Evolutionary conservation across 2,888 invertebrate species (phyloP), one percentile per base, ranked within the genome.

Genomic region (Ashinkailepas kermadecensis): DNA sequence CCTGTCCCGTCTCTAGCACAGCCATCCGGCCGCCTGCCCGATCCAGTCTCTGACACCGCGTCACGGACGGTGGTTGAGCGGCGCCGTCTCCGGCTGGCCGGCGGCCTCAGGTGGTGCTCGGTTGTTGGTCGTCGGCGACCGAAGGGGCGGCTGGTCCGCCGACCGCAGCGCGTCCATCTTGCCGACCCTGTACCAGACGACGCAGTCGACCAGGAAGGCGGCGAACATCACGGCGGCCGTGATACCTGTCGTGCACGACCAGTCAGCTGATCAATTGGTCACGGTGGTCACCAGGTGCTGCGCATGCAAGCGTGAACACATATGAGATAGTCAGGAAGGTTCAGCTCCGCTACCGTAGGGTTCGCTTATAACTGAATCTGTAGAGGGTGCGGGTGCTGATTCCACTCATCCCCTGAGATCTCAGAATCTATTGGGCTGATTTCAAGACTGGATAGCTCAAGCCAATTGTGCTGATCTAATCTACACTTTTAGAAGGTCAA

Each of bases 151-250:
- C 18, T 18, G 8, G 54, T 18, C 18, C 12, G 7, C 18, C 2
- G 74, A 18, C 54, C 9, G 3, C 21, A 18, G 2, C 6, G 74
- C 74, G 74, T 74, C 54, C 15, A 74, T 74, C 21, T 74, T 74
- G 54, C 54, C 74, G 78, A 95, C 95, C 87, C 94, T 94, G 87
- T 93, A 93, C 94, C 95, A 96, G 58, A 96, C 95, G 81, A 95
- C 90, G 85, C 95, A 87, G 89, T 96, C 96, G 88, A 95, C 94
- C 85, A 95, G 89, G 87, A 95, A 96, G 82, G 95, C 96, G 82
- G 94, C 90, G 86, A 94, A 91, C 90, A 96, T 92, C 83, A 96
- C 92, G 58, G 92, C 92, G 81, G 95, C 94, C 0, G 96, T 95
- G 82, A 94, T 92, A 85, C 96, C 95, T 95, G 88, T 0, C 87